phyloP scores from a whole-genome alignment of 2,888 invertebrate genomes.

The Cephonodes hylas region DNA sequence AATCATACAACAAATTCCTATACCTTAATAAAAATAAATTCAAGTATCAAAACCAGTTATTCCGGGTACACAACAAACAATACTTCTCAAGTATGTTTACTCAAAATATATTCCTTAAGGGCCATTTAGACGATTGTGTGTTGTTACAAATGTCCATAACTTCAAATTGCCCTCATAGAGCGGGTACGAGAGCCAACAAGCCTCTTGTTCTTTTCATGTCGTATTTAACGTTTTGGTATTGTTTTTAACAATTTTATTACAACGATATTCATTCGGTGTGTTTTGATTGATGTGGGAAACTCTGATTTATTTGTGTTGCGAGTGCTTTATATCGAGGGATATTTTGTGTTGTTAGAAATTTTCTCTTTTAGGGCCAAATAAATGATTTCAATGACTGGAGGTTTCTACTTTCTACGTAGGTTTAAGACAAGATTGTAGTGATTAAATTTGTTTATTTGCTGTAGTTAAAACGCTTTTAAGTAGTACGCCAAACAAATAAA shows the following conservation, averaged over 20 bases:
- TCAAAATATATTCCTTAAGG: slow-evolving; percentile 69
- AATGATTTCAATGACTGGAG: too few species aligned
- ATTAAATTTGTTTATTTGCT: too few species aligned
- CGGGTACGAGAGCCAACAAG: slow-evolving; percentile 44
- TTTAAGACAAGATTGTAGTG: too few species aligned
- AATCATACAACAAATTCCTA: slow-evolving; percentile 12
- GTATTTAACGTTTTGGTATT: slow-evolving; percentile 54
- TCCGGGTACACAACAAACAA: slow-evolving; percentile 40
- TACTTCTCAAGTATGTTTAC: slow-evolving; percentile 72
- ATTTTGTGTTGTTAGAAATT: background rate
- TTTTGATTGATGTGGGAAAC: slow-evolving; percentile 75
- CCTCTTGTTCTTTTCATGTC: slow-evolving; percentile 49
- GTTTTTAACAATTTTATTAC: slow-evolving; percentile 61
- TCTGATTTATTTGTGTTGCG: background rate
- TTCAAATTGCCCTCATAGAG: slow-evolving; percentile 59
- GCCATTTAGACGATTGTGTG: slow-evolving; percentile 51
- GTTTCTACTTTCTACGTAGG: too few species aligned
- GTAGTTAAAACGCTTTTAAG: too few species aligned
- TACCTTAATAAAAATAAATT: slow-evolving; percentile 15
- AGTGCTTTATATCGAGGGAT: background rate
- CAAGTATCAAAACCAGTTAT: slow-evolving; percentile 52
- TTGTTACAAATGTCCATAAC: slow-evolving; percentile 60
- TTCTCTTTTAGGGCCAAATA: too few species aligned
- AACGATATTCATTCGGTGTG: slow-evolving; percentile 54
- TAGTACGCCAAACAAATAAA: too few species aligned